Evolutionary conservation across 2,113 vertebrate species (phyloP).

Genomic region (Cisticola juncidis): DNA sequence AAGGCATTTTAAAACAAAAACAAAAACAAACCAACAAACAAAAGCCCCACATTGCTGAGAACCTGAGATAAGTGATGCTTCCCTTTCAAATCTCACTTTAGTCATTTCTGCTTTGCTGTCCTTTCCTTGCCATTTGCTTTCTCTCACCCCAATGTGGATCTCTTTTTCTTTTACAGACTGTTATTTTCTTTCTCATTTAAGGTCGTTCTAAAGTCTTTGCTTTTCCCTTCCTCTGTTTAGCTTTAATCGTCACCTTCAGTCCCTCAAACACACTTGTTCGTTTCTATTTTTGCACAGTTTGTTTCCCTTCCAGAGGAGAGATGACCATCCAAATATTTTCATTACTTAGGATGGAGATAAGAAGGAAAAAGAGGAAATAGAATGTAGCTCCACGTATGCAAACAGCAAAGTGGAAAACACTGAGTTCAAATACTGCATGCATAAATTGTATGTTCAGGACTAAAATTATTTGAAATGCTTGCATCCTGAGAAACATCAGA

Average conservation of each 20-base stretch:
- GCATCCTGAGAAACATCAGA: background rate
- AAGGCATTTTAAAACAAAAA: background rate
- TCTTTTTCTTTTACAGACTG: background rate
- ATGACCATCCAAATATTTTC: background rate
- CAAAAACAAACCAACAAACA: background rate
- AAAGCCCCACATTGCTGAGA: background rate
- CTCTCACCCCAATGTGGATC: background rate
- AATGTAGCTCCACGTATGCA: background rate
- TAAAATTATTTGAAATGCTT: background rate
- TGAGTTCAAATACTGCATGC: background rate
- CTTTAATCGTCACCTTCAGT: background rate
- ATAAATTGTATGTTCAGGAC: background rate
- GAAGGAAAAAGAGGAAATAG: background rate
- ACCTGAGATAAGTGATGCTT: background rate
- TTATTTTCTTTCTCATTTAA: background rate
- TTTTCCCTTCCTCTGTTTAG: background rate
- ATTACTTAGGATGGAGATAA: background rate
- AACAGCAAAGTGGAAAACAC: background rate
- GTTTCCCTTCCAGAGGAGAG: background rate
- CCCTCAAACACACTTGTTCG: background rate
- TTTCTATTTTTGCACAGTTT: background rate
- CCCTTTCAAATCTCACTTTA: background rate
- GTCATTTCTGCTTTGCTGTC: background rate
- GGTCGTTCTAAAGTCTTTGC: background rate
- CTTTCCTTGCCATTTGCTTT: background rate